A percentile compares a stretch with the other conserved stretches of the same genome.
Conservation (phyloP, 2,888 invertebrate species). For the Chalcosyrphus nemorum region DNA sequence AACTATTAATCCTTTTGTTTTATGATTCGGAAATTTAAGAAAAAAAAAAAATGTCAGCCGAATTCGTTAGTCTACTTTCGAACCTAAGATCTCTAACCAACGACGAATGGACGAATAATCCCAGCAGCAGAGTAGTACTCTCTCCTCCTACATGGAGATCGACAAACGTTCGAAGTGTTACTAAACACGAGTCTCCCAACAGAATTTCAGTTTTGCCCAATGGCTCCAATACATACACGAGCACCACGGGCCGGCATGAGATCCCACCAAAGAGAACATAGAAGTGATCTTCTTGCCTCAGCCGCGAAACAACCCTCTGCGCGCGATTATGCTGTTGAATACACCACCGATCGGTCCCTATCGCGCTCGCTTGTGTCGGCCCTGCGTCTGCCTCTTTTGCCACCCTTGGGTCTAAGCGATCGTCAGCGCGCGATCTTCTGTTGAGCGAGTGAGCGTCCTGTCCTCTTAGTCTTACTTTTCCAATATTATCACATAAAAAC, state of each 20-base stretch:
- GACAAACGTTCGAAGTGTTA: slow-evolving; percentile 82
- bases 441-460: slow-evolving; percentile 22
- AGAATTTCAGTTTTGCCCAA: slow-evolving; percentile 77
- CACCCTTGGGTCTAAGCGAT: background rate
- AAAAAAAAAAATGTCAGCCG: slow-evolving; percentile 33
- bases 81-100: slow-evolving; percentile 51
- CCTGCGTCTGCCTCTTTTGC: slow-evolving; percentile 4
- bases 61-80: slow-evolving; percentile 25
- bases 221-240: slow-evolving; percentile 57
- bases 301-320: slow-evolving; percentile 53
- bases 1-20: slow-evolving; percentile 1
- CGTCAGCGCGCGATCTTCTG: slow-evolving; percentile 33
- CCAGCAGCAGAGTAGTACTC: slow-evolving; percentile 74
- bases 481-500: slow-evolving; percentile 56
- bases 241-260: background rate
- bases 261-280: slow-evolving; percentile 55
- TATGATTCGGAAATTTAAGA: background rate
- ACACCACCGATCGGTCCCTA: slow-evolving; percentile 19
- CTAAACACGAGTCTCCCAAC: slow-evolving; percentile 80
- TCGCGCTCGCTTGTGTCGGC: background rate
- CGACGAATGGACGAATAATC: slow-evolving; percentile 66
- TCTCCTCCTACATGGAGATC: slow-evolving; percentile 82
- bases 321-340: slow-evolving; percentile 23
- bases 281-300: slow-evolving; percentile 25
- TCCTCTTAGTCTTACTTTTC: slow-evolving; percentile 36